These are phyloP conservation scores for Drosophila imparisetae DNA, from an alignment of 2,888 invertebrate species.

Conservation along the genomic window DNA sequence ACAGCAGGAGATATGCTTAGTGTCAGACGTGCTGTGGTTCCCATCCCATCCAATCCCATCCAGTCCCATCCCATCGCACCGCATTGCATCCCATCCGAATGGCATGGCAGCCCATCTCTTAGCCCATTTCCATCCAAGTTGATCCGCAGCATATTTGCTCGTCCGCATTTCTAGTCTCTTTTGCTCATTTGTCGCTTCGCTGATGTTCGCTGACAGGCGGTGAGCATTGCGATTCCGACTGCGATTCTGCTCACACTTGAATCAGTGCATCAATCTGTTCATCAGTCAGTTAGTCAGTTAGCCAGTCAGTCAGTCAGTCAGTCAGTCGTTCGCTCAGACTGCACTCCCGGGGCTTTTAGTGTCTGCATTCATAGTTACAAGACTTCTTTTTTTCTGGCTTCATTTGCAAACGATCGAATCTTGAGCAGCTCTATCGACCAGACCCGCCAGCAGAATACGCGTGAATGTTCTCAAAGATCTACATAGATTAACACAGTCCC, in stretches of 20 bases:
- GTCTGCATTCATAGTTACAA: constrained; percentile 45
- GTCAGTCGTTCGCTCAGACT: constrained; percentile 12
- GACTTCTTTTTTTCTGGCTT: constrained; percentile 43
- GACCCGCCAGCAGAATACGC: constrained; percentile 33
- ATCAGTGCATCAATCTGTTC: constrained; percentile 62
- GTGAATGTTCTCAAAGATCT: constrained; percentile 36
- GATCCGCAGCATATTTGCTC: constrained; percentile 61
- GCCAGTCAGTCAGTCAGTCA: constrained; percentile 17
- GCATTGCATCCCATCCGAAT: neutral
- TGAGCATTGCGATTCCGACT: constrained; percentile 43
- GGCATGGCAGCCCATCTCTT: constrained; percentile 28
- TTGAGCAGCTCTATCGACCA: constrained; percentile 37
- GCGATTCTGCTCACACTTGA: constrained; percentile 60
- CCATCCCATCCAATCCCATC: constrained; percentile 21
- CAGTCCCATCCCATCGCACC: constrained; percentile 2
- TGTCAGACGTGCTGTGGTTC: constrained; percentile 46
- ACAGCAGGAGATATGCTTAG: constrained; percentile 5
- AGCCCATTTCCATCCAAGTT: constrained; percentile 42
- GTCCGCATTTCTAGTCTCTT: constrained; percentile 58
- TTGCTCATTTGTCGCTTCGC: constrained; percentile 76
- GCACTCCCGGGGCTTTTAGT: constrained; percentile 35
- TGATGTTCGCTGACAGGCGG: constrained; percentile 62
- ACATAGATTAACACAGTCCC: constrained; percentile 31
- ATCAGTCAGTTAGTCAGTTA: constrained; percentile 35
- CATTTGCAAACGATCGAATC: constrained; percentile 52